Percentiles rank a stretch among this genome's conserved stretches.
Evolutionary conservation across 2,888 invertebrate genomes (phyloP).

Genomic region (Andrena bucephala): DNA sequence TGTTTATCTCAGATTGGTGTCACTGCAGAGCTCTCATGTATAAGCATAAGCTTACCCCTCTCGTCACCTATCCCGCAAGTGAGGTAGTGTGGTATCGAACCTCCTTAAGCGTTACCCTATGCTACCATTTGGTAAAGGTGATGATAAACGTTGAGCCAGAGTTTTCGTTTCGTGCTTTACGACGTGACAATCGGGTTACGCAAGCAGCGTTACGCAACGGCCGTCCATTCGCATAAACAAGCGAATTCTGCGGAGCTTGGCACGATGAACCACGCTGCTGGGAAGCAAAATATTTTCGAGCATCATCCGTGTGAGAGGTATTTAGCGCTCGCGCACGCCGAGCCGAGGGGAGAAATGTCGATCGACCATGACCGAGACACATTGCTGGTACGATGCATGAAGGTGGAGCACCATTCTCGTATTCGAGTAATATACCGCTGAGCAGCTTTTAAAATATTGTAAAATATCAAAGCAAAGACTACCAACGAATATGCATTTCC

Average conservation of each 20-base stretch:
- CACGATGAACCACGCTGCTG: constrained; percentile 47
- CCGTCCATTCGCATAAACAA: constrained; percentile 52
- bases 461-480: background rate
- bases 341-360: background rate
- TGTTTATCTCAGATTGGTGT: no score
- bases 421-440: background rate
- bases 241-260: constrained; percentile 49
- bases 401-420: background rate
- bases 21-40: no score
- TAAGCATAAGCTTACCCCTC: no score
- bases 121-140: background rate
- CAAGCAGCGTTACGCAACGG: constrained; percentile 45
- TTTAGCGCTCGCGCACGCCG: background rate
- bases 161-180: constrained; percentile 21
- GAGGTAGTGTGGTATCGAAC: no score
- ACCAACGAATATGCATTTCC: no score
- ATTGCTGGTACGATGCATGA: background rate
- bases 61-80: no score
- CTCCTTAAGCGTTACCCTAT: no score
- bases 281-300: constrained; percentile 48
- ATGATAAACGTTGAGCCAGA: background rate
- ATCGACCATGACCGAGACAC: background rate
- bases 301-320: constrained; percentile 22
- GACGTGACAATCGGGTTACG: constrained; percentile 48
- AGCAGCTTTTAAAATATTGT: background rate